Base-by-base conservation (phyloP, 1,140 invertebrate species). In the Homalodisca vitripennis region DNA sequence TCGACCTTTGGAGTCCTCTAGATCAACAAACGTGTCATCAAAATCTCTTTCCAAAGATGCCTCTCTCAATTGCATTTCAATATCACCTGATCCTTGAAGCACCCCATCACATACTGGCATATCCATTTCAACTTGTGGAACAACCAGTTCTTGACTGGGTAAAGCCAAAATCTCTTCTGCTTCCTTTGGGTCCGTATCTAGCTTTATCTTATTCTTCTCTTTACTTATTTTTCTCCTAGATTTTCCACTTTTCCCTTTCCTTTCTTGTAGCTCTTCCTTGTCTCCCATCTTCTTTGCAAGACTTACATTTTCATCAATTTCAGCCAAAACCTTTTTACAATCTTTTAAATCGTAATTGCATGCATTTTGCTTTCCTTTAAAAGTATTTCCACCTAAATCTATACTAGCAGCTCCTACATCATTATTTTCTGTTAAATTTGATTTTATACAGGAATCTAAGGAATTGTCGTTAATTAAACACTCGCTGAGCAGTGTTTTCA, bases 181-280 rank as follows among this genome's bases (percentile, higher is more conserved):
- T 41, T 13, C 3, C 34, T 41, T 65, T 13, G 63, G 12, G 32
- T 34, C 46, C 6, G 27, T 26, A 41, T 48, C 46, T 29, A 41
- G 20, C 27, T 65, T 65, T 10, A 20, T 10, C 41, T 53, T 55
- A 20, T 48, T 31, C 22, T 67, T 55, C 27, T 67, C 66, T 60
- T 67, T 60, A 22, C 32, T 60, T 1, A 32, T 22, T 31, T 67
- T 60, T 34, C 48, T 67, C 47, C 30, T 55, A 26, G 48, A 32
- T n/a, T 67, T 60, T 22, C 55, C 48, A 31, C 57, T 60, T 48
- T 55, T 32, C 31, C 55, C 66, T 51, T 47, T 67, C 47, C 57
- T 67, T 22, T 67, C 63, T 27, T 67, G 24, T 27, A 20, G 55
- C 2, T 60, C 55, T 67, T 60, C 55, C 29, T 66, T 31, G 22